These are phyloP conservation scores for Trissonchulus latispiculum DNA, from an alignment of 2,888 invertebrate genomes.

Conservation along the genomic window DNA sequence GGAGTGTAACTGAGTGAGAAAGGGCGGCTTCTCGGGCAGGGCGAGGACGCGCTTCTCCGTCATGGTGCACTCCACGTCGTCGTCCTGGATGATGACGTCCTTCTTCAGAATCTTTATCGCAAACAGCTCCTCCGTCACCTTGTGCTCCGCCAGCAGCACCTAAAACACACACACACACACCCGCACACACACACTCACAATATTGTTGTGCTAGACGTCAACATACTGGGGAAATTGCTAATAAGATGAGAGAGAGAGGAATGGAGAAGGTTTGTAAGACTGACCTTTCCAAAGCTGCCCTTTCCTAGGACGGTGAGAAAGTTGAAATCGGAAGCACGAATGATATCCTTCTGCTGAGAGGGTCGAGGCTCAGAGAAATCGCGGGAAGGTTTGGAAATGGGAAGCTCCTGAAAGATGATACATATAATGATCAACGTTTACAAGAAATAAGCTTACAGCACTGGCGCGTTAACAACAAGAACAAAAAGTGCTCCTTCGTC, in stretches of 20 bases:
- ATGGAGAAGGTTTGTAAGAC: no score
- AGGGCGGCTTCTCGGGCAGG: conserved; percentile 90
- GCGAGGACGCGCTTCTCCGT: conserved; percentile 94
- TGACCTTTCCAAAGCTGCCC: conserved; percentile 93
- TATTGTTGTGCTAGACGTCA: no score
- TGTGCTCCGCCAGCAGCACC: conserved; percentile 95
- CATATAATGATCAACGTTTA: no score
- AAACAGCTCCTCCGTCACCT: conserved; percentile 92
- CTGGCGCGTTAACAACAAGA: no score
- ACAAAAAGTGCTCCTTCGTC: no score
- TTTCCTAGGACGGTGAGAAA: conserved; percentile 93
- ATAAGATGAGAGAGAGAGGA: no score
- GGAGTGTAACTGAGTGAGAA: conserved; percentile 94
- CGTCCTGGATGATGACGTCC: conserved; percentile 98
- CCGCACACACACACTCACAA: no score
- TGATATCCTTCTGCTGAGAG: conserved; percentile 72
- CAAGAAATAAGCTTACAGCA: no score
- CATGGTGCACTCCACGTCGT: conserved; percentile 99
- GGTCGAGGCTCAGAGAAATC: conserved; percentile 40
- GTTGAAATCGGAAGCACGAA: conserved; percentile 93
- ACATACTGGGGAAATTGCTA: no score
- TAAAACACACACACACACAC: conserved; percentile 46
- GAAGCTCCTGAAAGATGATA: neutral
- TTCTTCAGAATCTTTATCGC: conserved; percentile 99
- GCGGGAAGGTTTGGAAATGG: neutral